Evolutionary conservation across 2,888 invertebrate genomes (phyloP), one percentile per base, ranked within the genome.

Genomic region (Pheosia gnoma): DNA sequence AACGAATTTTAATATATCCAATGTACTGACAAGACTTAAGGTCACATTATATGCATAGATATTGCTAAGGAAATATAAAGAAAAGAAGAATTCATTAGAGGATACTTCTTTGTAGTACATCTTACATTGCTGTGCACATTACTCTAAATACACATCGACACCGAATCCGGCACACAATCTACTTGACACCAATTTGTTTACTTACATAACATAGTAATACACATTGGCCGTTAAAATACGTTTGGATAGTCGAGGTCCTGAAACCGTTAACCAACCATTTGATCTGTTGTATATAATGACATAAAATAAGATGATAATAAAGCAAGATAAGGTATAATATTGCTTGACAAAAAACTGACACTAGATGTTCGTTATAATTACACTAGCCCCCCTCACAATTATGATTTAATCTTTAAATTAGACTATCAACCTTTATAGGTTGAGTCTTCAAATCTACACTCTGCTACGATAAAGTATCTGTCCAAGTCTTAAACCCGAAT

Each of bases 171-270:
- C 70, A 74, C 63, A 78, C 63, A 78, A 67, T 72, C 86, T 86
- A 87, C 81, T 72, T 59, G 63, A 83, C 80, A 82, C 72, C 71
- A 59, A 65, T n/a, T 11, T 8, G 9, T 43, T 86, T 90, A 93
- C 93, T 92, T 90, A 92, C 91, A 79, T 66, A 67, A 61, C 25
- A 67, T 68, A 75, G 71, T 74, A 75, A 70, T 72, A 77, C 49
- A 60, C 60, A 77, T 76, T 77, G 79, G 75, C 68, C 72, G 79
- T 86, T 91, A 93, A 90, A 93, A 93, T 82, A 93, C 92, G 87
- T 93, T 93, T 81, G 93, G 91, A 88, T 87, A 93, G 77, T 93
- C 93, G 82, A 85, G 73, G 58, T 93, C 93, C 93, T 93, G 93
- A 72, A 89, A 79, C 72, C 43, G 66, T 62, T 75, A 72, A 76